A percentile compares a stretch with the other conserved stretches of the same genome.
Conservation (phyloP, 2,888 invertebrate genomes). For the Nineta flava region DNA sequence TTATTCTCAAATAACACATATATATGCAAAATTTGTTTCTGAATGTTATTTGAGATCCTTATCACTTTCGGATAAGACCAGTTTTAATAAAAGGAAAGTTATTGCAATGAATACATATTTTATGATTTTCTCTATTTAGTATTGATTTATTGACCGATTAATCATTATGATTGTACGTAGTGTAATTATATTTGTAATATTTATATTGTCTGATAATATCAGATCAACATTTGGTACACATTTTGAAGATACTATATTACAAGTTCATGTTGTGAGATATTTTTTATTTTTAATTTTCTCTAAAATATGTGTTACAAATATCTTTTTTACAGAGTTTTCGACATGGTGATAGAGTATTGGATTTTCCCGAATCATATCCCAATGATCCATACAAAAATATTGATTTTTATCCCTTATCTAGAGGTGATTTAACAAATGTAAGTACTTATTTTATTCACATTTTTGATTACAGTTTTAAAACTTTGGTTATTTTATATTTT, state of each 20-base stretch:
- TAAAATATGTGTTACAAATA: background rate
- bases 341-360: slow-evolving; percentile 67
- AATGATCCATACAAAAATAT: slow-evolving; percentile 49
- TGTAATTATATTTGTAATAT: too few relatives aligned
- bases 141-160: too few relatives aligned
- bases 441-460: slow-evolving; percentile 16
- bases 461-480: background rate
- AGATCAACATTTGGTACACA: too few relatives aligned
- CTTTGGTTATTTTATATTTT: background rate
- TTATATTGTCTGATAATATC: too few relatives aligned
- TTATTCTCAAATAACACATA: too few relatives aligned
- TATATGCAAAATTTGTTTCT: too few relatives aligned
- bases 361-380: slow-evolving; percentile 43
- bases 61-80: too few relatives aligned
- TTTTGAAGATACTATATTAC: background rate
- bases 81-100: too few relatives aligned
- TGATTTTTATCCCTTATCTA: slow-evolving; percentile 53
- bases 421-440: slow-evolving; percentile 66
- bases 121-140: too few relatives aligned
- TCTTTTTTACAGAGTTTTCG: slow-evolving; percentile 45
- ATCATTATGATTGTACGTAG: too few relatives aligned
- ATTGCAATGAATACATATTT: too few relatives aligned
- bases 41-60: too few relatives aligned
- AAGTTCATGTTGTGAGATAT: background rate
- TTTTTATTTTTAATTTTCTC: background rate